These are phyloP conservation scores for Actinernus sp. DNA, from an alignment of 92 coral and sea anemone genomes.

Conservation along the genomic window DNA sequence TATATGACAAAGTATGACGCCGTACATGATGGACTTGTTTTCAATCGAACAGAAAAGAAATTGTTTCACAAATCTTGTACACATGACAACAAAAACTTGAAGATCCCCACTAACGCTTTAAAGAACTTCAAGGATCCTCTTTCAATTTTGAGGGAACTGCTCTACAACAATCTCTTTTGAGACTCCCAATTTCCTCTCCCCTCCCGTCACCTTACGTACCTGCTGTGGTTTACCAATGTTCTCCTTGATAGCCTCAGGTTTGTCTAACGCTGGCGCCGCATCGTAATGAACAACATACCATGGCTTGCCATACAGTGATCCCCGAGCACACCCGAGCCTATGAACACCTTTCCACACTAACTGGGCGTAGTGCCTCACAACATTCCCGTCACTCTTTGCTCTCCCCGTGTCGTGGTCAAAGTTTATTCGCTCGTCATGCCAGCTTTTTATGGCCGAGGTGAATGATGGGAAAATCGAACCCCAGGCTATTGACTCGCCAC, in stretches of 20 bases:
- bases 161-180: neutral
- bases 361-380: conserved; percentile 84
- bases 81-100: no score
- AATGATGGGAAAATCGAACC: conserved; percentile 75
- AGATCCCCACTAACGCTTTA: no score
- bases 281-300: conserved; percentile 93
- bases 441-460: conserved; percentile 75
- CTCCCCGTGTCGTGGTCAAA: conserved; percentile 65
- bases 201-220: conserved; percentile 23
- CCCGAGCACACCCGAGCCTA: conserved; percentile 82
- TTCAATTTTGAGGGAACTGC: neutral
- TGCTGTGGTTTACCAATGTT: conserved; percentile 44
- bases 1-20: no score
- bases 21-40: no score
- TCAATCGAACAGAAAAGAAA: no score
- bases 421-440: conserved; percentile 85
- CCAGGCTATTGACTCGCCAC: conserved; percentile 90
- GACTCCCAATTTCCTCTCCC: neutral
- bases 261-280: conserved; percentile 46
- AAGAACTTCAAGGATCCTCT: no score
- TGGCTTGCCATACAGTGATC: conserved; percentile 68
- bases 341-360: conserved; percentile 84
- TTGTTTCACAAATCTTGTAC: no score
- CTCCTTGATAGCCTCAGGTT: conserved; percentile 4
- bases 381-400: conserved; percentile 74